phyloP scores from a whole-genome alignment of 2,888 invertebrate genomes.

The Cartodere bifasciata region DNA sequence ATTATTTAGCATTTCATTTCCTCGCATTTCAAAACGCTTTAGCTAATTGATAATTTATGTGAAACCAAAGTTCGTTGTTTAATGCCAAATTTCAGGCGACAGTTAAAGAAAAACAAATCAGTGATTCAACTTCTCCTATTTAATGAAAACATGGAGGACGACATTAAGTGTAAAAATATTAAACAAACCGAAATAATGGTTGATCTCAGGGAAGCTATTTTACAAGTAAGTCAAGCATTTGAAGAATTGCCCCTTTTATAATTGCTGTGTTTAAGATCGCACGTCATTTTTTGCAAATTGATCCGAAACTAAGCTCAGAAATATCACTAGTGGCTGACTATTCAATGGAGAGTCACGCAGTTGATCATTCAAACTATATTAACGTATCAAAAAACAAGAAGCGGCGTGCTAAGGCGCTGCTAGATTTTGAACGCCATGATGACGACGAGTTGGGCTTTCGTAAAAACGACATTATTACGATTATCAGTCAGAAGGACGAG shows the following conservation, averaged over 20 bases:
- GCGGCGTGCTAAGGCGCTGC: slow-evolving; percentile 84
- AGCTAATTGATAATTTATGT: no score
- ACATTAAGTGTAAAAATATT: slow-evolving; percentile 89
- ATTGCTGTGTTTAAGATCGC: slow-evolving; percentile 42
- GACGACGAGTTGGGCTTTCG: slow-evolving; percentile 97
- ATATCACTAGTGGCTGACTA: slow-evolving; percentile 83
- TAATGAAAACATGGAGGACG: slow-evolving; percentile 67
- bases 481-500: slow-evolving; percentile 93
- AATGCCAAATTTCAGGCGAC: slow-evolving; percentile 59
- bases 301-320: slow-evolving; percentile 72
- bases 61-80: no score
- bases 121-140: slow-evolving; percentile 80
- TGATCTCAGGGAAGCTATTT: slow-evolving; percentile 91
- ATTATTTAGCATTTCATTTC: no score
- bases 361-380: slow-evolving; percentile 90
- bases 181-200: slow-evolving; percentile 96
- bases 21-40: no score
- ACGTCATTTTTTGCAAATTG: slow-evolving; percentile 87
- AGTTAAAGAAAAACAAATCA: slow-evolving; percentile 82
- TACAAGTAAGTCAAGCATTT: slow-evolving; percentile 48
- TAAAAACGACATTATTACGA: slow-evolving; percentile 96
- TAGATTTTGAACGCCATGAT: slow-evolving; percentile 95
- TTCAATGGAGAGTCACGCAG: slow-evolving; percentile 86
- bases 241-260: slow-evolving; percentile 2
- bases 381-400: slow-evolving; percentile 79